Evolutionary conservation across 2,113 vertebrate species (phyloP), one percentile per base, ranked within the genome.

Genomic region (Fregata magnificens): DNA sequence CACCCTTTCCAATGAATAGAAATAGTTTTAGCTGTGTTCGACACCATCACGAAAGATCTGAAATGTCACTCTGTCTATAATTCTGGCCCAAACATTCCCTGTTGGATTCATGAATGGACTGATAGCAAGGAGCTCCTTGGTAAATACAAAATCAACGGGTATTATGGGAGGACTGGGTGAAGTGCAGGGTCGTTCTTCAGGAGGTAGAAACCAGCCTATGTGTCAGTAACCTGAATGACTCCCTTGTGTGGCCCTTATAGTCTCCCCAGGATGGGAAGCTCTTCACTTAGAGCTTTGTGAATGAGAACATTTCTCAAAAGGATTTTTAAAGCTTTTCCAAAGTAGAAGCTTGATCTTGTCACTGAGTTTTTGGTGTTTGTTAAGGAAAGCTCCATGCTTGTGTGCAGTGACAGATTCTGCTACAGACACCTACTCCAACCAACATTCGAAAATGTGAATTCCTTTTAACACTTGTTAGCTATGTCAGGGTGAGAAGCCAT

Each of bases 381-480:
- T 38, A n/a, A 67, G 24, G 45, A 58, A 58, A 83, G 12, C 9
- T 59, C 18, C 4, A 1, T 38, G 20, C 16, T 42, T 53, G 14
- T n/a, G 45, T 47, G 38, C 45, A 63, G 38, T 42, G 42, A 31
- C 18, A 93, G 47, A 50, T 56, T 61, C 53, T 90, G 58, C 49
- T 53, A 6, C 5, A 83, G 72, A 63, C 69, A 71, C n/a, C n/a
- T 61, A 40, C 32, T 82, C 36, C 16, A 90, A 32, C 9, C 0
- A 0, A 22, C 65, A 31, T 2, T 74, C 1, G 55, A 32, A 81
- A 50, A 10, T 0, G 6, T 18, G 0, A 81, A 66, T 62, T 81
- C 19, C 19, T 86, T 90, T 32, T 45, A 65, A 77, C 3, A 13
- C 26, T 55, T 45, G 13, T 34, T 67, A 73, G 22, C 38, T 71